Evolutionary conservation across 2,888 invertebrate species (phyloP), one percentile per base, ranked within the genome.

Genomic region (Melolontha melolontha): DNA sequence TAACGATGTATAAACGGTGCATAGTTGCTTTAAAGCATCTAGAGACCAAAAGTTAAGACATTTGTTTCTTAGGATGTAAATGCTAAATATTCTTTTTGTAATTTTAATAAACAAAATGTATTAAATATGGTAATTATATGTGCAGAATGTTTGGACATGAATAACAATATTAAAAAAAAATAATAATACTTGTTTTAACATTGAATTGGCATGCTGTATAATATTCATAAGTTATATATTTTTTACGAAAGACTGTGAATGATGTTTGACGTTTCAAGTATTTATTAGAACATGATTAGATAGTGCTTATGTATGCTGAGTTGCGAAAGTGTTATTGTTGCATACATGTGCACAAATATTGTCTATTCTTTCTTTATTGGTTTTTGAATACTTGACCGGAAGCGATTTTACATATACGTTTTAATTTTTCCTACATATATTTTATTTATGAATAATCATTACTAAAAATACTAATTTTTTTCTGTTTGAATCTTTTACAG

Each of bases 401-500:
- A 51, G 49, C 12, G 34, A 44, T 64, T 40, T 47, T 57, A 67
- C 54, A 17, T 54, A 47, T 64, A 16, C 55, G 49, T 66, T 62
- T 66, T 44, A 62, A 62, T 69, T 62, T 51, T 59, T 66, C 57
- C n/a, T 57, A 34, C 34, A 34, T 34, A 34, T 34, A 29, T 59
- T 63, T 64, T 44, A 14, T 42, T 14, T 39, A 27, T 14, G 41
- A 44, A 65, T 8, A 27, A 6, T 41, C 14, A 34, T 29, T 44
- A 12, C 14, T 55, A 22, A 44, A 42, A 42, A 16, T 10, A 40
- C 39, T 62, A 47, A 62, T 62, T 8, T 8, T 16, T 6, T 62
- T 62, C 47, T 62, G 59, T 62, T 63, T 64, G 34, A 47, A 41
- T 57, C 14, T 64, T 83, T 92, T 93, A 82, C 94, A 97, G 97